Evolutionary conservation across 1,140 invertebrate species (phyloP).

Genomic region (Zophobas atratus): DNA sequence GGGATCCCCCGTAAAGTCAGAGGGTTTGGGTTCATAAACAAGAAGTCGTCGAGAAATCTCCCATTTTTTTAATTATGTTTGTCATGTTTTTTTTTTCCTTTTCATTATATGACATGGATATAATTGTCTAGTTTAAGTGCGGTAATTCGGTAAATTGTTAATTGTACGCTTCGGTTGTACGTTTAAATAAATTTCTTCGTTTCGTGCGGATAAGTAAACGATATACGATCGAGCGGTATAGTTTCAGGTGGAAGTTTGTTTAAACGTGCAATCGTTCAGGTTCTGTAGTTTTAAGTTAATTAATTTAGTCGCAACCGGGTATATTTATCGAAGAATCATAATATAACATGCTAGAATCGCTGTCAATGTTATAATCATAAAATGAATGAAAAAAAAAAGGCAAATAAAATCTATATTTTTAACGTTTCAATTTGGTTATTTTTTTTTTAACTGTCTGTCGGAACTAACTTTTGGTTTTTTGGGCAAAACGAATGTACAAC

Average conservation of each 20-base stretch:
- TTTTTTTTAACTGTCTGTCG: conserved; percentile 40
- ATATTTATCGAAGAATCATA: conserved; percentile 39
- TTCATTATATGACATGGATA: conserved; percentile 25
- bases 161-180: conserved; percentile 22
- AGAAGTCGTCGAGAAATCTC: conserved; percentile 29
- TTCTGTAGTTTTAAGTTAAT: conserved; percentile 36
- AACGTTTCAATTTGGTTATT: conserved; percentile 28
- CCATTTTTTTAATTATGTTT: conserved; percentile 8
- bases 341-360: conserved; percentile 45
- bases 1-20: conserved; percentile 18
- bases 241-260: background rate
- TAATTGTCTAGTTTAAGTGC: conserved; percentile 49
- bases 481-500: conserved; percentile 29
- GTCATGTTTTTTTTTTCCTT: conserved; percentile 7
- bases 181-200: background rate
- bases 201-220: background rate
- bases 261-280: conserved; percentile 5
- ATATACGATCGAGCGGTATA: background rate
- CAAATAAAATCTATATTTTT: conserved; percentile 46
- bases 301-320: conserved; percentile 39
- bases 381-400: conserved; percentile 24
- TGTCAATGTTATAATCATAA: conserved; percentile 41
- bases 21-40: conserved; percentile 18
- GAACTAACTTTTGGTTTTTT: conserved; percentile 34
- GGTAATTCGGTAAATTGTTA: conserved; percentile 58